Conservation (phyloP, 2,888 invertebrate genomes). For the Unio pictorum region DNA sequence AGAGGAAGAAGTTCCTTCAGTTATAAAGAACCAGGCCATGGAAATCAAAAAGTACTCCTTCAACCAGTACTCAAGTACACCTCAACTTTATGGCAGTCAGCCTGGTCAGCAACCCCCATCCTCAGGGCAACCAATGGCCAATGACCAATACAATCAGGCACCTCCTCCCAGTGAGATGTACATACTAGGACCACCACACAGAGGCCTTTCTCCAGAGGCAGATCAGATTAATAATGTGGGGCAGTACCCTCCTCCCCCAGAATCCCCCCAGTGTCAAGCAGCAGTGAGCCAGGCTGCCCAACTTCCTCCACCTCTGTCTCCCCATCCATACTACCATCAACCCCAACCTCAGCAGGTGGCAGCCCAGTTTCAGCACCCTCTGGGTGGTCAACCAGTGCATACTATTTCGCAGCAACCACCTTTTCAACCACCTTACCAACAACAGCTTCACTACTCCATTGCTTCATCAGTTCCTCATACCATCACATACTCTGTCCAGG, state of each 20-base stretch:
- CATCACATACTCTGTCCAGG: slow-evolving; percentile 6
- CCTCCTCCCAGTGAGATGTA: slow-evolving; percentile 4
- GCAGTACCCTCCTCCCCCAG: slow-evolving; percentile 5
- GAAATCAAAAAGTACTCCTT: slow-evolving; percentile 44
- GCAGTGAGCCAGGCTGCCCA: too few species aligned
- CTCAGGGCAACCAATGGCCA: neutral
- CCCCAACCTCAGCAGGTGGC: slow-evolving; percentile 6
- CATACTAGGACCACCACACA: slow-evolving; percentile 1
- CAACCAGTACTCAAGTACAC: slow-evolving; percentile 45
- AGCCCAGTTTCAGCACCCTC: slow-evolving; percentile 8
- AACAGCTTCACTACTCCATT: neutral
- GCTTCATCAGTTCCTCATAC: slow-evolving; percentile 1
- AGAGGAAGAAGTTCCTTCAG: slow-evolving; percentile 37
- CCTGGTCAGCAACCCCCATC: too few species aligned
- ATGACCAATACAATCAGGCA: neutral
- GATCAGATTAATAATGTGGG: neutral
- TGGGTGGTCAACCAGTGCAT: slow-evolving; percentile 2
- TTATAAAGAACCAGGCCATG: slow-evolving; percentile 33
- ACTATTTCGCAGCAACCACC: slow-evolving; percentile 8
- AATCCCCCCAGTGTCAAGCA: slow-evolving; percentile 1
- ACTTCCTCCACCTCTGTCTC: slow-evolving; percentile 3
- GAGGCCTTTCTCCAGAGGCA: slow-evolving; percentile 1
- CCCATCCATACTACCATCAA: slow-evolving; percentile 15
- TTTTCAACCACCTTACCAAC: slow-evolving; percentile 6
- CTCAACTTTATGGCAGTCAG: slow-evolving; percentile 38